These are phyloP conservation scores for Rattus rattus DNA, from an alignment of 2,113 vertebrate genomes.

Conservation along the genomic window DNA sequence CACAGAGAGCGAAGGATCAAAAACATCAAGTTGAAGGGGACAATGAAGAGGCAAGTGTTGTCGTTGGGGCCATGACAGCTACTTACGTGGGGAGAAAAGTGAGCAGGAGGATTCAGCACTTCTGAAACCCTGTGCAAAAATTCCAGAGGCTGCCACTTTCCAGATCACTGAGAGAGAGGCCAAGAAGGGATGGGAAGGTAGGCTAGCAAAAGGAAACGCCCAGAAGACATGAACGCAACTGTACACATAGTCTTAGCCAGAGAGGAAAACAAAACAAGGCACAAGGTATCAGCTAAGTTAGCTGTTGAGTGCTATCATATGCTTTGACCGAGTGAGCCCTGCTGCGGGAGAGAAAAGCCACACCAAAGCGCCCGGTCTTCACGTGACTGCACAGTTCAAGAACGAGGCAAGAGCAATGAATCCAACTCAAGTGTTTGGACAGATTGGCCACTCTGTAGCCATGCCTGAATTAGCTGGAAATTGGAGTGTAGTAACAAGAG, in stretches of 20 bases:
- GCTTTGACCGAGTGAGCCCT: conserved; percentile 66
- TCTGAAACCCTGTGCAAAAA: background rate
- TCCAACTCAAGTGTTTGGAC: conserved; percentile 81
- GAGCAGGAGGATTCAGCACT: background rate
- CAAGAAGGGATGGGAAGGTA: background rate
- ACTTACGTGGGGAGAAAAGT: background rate
- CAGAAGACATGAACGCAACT: background rate
- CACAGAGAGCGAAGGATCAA: background rate
- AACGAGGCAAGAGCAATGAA: conserved; percentile 72
- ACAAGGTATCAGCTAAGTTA: background rate
- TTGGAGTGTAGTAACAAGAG: conserved; percentile 62
- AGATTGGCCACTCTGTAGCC: conserved; percentile 73
- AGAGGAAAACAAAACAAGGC: conserved; percentile 3
- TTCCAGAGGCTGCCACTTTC: background rate
- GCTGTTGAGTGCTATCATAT: background rate
- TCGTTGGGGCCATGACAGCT: background rate
- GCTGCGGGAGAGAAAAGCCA: conserved; percentile 73
- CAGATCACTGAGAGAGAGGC: background rate
- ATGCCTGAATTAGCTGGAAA: conserved; percentile 78
- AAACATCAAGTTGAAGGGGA: conserved; percentile 21
- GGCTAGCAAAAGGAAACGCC: background rate
- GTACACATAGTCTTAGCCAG: background rate
- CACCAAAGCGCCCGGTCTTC: conserved; percentile 72
- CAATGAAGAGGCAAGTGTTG: background rate
- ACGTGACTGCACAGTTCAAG: conserved; percentile 82